Evolutionary conservation across 2,888 invertebrate genomes (phyloP), one percentile per base, ranked within the genome.

Genomic region (Monopis laevigella): DNA sequence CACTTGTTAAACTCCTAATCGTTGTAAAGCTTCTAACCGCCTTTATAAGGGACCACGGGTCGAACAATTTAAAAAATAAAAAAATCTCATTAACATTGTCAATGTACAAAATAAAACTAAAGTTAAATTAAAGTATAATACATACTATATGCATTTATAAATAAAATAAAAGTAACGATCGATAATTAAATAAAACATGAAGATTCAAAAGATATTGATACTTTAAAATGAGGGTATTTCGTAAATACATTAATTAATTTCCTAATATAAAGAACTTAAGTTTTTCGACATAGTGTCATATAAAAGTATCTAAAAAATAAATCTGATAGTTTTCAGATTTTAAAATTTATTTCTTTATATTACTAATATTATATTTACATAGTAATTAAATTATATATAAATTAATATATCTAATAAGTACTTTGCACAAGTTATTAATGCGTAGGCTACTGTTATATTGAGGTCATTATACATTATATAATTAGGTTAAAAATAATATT

Each of bases 401-500:
- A 78, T 78, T 77, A 80, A 72, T 77, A 75, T 70, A 63, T 62
- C 80, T 80, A 80, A 66, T 80, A 80, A 80, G 80, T 80, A 80
- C 80, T 75, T 74, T 78, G 78, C 78, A 75, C 77, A 77, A 67
- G 65, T 64, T 7, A 29, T 11, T 10, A 29, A 21, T 21, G 24
- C 24, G 5, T 21, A 7, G 5, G 24, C 5, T 8, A 32, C 17
- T 32, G n/a, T 30, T 30, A 12, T 30, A 55, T 56, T 65, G 73
- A 72, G 72, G 72, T 68, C 61, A 58, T 30, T 16, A 2, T 29
- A 29, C 12, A 29, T 29, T 29, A 29, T n/a, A 29, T 3, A 12
- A 29, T 2, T 13, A 6, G 12, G 29, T 12, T 29, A 29, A 13
- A 28, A 6, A 21, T 21, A 21, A 21, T 21, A 7, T 12, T 29